Conservation (phyloP, 1,140 invertebrate genomes). For the Sesamia nonagrioides region DNA sequence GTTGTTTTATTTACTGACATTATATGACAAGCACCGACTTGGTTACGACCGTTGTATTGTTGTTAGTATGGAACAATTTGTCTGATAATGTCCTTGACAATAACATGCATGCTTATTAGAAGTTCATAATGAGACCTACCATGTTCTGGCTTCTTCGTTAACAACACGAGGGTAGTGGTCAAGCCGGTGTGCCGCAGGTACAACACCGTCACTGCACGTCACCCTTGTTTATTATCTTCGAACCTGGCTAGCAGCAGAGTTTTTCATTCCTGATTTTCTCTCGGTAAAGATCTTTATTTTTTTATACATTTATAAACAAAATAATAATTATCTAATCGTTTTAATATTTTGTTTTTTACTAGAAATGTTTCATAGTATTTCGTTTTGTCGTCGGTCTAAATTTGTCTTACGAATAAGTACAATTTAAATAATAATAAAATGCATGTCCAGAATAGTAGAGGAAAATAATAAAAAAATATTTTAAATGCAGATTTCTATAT, state of each 20-base stretch:
- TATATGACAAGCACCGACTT: slow-evolving; percentile 3
- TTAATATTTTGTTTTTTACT: slow-evolving; percentile 64
- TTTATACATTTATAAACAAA: slow-evolving; percentile 83
- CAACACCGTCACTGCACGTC: not conserved
- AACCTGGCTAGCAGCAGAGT: slow-evolving; percentile 60
- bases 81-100: not conserved
- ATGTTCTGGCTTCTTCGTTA: not conserved
- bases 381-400: slow-evolving; percentile 79
- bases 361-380: slow-evolving; percentile 64
- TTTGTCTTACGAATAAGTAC: slow-evolving; percentile 81
- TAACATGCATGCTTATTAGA: not conserved
- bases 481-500: slow-evolving; percentile 86
- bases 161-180: not conserved
- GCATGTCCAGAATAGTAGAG: slow-evolving; percentile 84
- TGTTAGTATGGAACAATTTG: not conserved
- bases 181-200: slow-evolving; percentile 1
- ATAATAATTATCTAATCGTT: slow-evolving; percentile 45
- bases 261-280: slow-evolving; percentile 81
- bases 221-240: slow-evolving; percentile 4
- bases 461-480: slow-evolving; percentile 71
- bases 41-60: not conserved
- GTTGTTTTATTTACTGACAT: slow-evolving; percentile 54
- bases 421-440: slow-evolving; percentile 74
- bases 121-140: not conserved
- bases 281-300: slow-evolving; percentile 85